Base-by-base conservation (phyloP, 2,888 invertebrate species). In the Apodemia zela region DNA sequence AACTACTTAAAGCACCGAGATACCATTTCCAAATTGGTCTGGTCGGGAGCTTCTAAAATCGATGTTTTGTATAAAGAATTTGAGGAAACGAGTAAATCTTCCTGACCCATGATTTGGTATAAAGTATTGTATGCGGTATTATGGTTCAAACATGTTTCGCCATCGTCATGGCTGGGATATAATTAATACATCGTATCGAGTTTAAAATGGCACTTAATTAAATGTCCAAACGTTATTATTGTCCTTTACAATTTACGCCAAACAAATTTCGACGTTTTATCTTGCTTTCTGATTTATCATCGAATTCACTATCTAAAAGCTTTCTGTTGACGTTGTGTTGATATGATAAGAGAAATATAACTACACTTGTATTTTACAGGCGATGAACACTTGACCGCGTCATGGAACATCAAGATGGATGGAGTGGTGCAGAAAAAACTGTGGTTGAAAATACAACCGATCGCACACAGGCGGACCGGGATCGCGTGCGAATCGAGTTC, bases 401-500 rank as follows among this genome's bases (percentile, higher is more conserved):
- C 71, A 91, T 91, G 91, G 91, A 89, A 78, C 79, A 81, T 64
- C 81, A 81, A 79, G 88, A 87, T 79, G 88, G 87, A 77, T 88
- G 89, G 89, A 77, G 78, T 72, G 80, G 79, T 65, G 79, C 80
- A 77, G 83, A 79, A 75, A 68, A 81, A 73, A 79, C 77, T 73
- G 82, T 82, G 71, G 69, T 78, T 70, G 84, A 85, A 67, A 89
- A 89, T 79, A 78, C 81, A 67, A 89, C 88, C 61, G 82, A 84
- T 65, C 81, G 75, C 69, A 74, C 87, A 69, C 84, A 84, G 70
- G 88, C 91, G 73, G 94, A 95, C 75, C 93, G 95, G 64, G 95
- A 96, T 81, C 94, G 94, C 76, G 93, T 95, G 75, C 95, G 95
- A 77, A 93, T 95, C 75, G 96, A 96, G 81, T 97, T 96, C 90